Conservation (phyloP, 2,888 invertebrate genomes). For the Idaea straminata region DNA sequence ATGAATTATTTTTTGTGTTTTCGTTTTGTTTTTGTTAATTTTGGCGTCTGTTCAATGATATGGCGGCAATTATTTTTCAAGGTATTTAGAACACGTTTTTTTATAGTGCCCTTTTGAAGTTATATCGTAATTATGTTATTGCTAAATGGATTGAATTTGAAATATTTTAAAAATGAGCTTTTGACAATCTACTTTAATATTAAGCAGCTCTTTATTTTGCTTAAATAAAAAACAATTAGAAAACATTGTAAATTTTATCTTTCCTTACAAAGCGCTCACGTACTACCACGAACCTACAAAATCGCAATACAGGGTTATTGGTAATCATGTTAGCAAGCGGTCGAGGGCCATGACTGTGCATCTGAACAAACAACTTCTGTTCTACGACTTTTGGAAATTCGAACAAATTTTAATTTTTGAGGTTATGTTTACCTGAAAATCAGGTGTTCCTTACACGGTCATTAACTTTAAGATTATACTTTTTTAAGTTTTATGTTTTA, state of each 20-base stretch:
- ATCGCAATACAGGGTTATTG: not conserved
- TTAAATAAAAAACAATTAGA: not conserved
- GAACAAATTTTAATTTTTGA: no score
- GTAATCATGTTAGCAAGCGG: no score
- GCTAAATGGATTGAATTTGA: not conserved
- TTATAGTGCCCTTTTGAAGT: constrained; percentile 25
- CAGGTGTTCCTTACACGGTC: no score
- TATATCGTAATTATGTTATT: constrained; percentile 12
- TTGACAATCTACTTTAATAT: no score
- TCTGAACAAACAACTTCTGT: not conserved
- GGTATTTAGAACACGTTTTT: constrained; percentile 21
- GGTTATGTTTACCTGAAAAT: no score
- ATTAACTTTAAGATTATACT: no score
- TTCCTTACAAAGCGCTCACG: no score
- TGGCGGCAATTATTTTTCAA: constrained; percentile 23
- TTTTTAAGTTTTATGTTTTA: no score
- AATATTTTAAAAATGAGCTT: not conserved
- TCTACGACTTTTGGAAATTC: no score
- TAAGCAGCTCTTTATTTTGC: not conserved
- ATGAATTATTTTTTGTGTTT: constrained; percentile 65
- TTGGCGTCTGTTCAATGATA: constrained; percentile 57
- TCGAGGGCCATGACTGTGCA: no score
- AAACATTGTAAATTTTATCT: no score
- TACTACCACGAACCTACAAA: not conserved
- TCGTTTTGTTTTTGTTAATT: constrained; percentile 57